Evolutionary conservation across 92 coral and sea anemone genomes (phyloP).

Genomic region (Muricea muricata): DNA sequence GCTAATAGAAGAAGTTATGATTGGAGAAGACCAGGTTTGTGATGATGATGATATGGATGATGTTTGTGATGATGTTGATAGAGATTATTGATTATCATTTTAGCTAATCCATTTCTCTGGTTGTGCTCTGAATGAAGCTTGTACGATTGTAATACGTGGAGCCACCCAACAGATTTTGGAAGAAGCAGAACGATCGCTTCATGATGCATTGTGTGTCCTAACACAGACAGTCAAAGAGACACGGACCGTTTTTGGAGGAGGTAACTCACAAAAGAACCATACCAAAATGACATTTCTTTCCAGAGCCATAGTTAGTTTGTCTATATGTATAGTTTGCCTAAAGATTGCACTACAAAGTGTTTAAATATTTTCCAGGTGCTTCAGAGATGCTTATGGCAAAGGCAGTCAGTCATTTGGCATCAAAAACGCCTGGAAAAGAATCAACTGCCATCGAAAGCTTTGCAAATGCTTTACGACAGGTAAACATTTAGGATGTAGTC

Average conservation of each 20-base stretch:
- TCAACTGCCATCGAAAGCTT: slow-evolving; percentile 91
- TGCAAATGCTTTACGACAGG: slow-evolving; percentile 95
- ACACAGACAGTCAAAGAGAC: slow-evolving; percentile 99
- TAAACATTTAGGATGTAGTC: not conserved
- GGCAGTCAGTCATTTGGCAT: slow-evolving; percentile 91
- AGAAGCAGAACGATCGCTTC: slow-evolving; percentile 98
- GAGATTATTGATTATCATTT: not conserved
- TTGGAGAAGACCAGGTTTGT: slow-evolving; percentile 94
- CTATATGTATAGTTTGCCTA: no score
- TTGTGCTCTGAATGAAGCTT: slow-evolving; percentile 95
- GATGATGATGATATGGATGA: not conserved
- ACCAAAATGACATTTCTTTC: no score
- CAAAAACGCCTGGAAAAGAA: slow-evolving; percentile 97
- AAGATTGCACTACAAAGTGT: no score
- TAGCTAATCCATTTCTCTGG: slow-evolving; percentile 98
- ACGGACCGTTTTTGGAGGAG: slow-evolving; percentile 98
- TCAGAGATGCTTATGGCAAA: slow-evolving; percentile 99
- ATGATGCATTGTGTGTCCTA: slow-evolving; percentile 96
- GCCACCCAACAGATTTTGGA: slow-evolving; percentile 98
- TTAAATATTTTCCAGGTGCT: slow-evolving; percentile 70
- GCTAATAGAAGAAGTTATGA: slow-evolving; percentile 94
- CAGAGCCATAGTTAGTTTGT: no score
- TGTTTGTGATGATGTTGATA: not conserved
- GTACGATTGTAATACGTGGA: slow-evolving; percentile 93
- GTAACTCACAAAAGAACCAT: slow-evolving; percentile 39